These are phyloP conservation scores for Catostylus mosaicus DNA, from an alignment of 30 jellyfish, hydroid and myxozoan genomes.

Conservation along the genomic window DNA sequence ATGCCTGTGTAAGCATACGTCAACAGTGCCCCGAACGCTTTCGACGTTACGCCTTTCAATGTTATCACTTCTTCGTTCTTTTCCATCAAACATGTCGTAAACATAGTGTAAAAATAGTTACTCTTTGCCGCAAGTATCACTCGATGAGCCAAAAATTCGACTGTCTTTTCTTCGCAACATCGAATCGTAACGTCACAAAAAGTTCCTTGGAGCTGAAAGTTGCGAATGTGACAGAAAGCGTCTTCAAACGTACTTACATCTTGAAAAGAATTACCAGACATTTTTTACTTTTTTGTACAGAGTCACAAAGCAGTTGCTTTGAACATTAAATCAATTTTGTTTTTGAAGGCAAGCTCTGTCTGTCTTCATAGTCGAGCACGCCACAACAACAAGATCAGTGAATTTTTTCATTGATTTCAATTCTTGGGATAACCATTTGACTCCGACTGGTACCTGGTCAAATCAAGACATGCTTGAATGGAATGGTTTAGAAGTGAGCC, in stretches of 20 bases:
- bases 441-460: constrained; percentile 72
- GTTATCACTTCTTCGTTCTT: constrained; percentile 51
- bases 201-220: constrained; percentile 62
- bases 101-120: constrained; percentile 80
- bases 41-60: constrained; percentile 58
- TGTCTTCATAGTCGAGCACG: constrained; percentile 1
- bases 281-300: neutral
- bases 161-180: constrained; percentile 52
- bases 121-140: constrained; percentile 80
- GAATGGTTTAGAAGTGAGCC: constrained; percentile 66
- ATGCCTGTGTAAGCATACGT: constrained; percentile 74
- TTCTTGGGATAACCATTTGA: constrained; percentile 56
- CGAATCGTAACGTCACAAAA: constrained; percentile 83
- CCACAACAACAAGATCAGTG: constrained; percentile 23
- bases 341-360: neutral
- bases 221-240: constrained; percentile 56
- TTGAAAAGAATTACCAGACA: constrained; percentile 32
- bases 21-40: constrained; percentile 57
- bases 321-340: neutral
- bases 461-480: constrained; percentile 72
- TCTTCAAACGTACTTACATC: constrained; percentile 57
- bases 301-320: neutral
- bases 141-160: constrained; percentile 71
- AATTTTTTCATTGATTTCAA: neutral
- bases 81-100: constrained; percentile 78